These are phyloP conservation scores for Medauroidea extradentata DNA, from an alignment of 1,140 invertebrate genomes.

Conservation along the genomic window DNA sequence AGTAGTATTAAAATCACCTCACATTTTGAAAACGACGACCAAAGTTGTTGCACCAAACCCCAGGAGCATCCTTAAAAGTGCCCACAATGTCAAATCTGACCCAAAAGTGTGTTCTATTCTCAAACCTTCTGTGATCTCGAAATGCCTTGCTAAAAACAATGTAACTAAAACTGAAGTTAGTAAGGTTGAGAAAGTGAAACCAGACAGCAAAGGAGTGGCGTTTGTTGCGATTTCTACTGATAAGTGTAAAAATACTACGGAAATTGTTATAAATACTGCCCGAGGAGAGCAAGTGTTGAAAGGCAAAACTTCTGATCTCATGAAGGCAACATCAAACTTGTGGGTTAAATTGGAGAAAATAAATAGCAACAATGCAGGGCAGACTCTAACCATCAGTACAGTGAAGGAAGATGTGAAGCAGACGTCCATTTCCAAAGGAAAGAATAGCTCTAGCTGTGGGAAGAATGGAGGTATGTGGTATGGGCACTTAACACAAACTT, in stretches of 20 bases:
- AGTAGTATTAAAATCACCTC: neutral
- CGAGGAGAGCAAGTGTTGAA: constrained; percentile 43
- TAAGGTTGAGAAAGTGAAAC: constrained; percentile 12
- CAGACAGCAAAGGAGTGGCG: constrained; percentile 32
- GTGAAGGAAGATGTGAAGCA: neutral
- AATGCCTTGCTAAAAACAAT: neutral
- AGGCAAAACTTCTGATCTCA: constrained; percentile 42
- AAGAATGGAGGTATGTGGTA: too few species aligned
- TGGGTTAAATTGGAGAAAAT: constrained; percentile 28
- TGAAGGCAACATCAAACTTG: constrained; percentile 40
- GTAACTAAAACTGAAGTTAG: constrained; percentile 6
- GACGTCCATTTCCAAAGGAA: too few species aligned
- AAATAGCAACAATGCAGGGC: neutral
- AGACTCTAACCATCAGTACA: neutral
- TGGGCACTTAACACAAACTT: too few species aligned
- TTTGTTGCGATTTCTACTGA: constrained; percentile 44
- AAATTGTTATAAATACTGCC: constrained; percentile 44
- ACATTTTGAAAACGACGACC: neutral
- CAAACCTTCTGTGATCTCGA: neutral
- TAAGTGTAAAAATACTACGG: constrained; percentile 44
- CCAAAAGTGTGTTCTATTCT: constrained; percentile 5
- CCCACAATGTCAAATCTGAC: neutral
- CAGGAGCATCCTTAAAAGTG: constrained; percentile 25
- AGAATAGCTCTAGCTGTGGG: too few species aligned
- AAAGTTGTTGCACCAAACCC: constrained; percentile 23